Evolutionary conservation across 2,797 vertebrate genomes (phyloP), one percentile per base, ranked within the genome.

Genomic region (Chelmon rostratus): DNA sequence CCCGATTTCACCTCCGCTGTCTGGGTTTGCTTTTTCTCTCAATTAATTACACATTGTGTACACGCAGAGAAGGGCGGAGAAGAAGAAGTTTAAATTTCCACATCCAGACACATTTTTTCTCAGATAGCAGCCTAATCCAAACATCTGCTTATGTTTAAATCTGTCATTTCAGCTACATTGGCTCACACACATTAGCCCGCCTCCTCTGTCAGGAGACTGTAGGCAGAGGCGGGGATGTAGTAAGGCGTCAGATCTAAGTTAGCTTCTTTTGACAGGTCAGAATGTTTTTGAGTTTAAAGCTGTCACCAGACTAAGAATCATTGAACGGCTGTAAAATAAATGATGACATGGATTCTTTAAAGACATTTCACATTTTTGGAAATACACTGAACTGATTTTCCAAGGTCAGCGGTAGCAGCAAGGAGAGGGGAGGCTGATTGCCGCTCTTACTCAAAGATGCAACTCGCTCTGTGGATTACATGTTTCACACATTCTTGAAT

Each of bases 61-160:
- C 18, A 61, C 42, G 5, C 38, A 53, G 70, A 75, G 38, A 62
- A 0, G 37, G 3, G 23, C 54, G 44, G 67, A 25, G 46, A 15
- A n/a, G 2, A 21, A 33, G 64, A 28, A 3, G 18, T 57, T 70
- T 63, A 35, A 62, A 38, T 28, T 46, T 31, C 68, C 15, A 16
- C 44, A 52, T 42, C 33, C 75, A 73, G 53, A 38, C 49, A 47
- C 49, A 75, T 42, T 37, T 49, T 69, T 76, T 19, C 56, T 44
- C 35, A 49, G 10, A 49, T 37, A 0, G 52, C 46, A 75, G 66
- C 46, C 63, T 68, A 59, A 79, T 78, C 73, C 73, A 79, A 78
- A 73, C 71, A 65, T 81, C 8, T 50, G 1, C 50, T 65, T 31
- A 19, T 80, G 31, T 61, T 2, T 71, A 33, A 67, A 59, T 52